These are phyloP conservation scores for Puntigrus tetrazona DNA, from an alignment of 2,113 vertebrate species.

Conservation along the genomic window DNA sequence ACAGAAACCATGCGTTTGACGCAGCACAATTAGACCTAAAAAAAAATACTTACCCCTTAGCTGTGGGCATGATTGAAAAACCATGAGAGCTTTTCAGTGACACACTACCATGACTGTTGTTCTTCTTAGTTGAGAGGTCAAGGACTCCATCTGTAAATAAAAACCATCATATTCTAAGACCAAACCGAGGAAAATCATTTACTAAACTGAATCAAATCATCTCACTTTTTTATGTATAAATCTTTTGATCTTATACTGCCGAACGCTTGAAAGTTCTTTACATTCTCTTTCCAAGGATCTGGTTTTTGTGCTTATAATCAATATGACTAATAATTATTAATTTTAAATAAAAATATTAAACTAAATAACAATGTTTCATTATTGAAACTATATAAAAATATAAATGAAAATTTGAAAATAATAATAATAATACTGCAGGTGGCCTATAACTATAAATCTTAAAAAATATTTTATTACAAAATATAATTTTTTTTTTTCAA, in stretches of 20 bases:
- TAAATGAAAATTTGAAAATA: too few species aligned
- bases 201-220: background rate
- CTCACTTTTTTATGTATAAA: background rate
- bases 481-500: too few species aligned
- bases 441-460: too few species aligned
- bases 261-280: background rate
- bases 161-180: constrained; percentile 20
- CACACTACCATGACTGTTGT: constrained; percentile 79
- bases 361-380: too few species aligned
- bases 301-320: background rate
- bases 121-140: constrained; percentile 97
- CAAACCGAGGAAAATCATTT: background rate
- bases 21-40: background rate
- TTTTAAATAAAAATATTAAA: too few species aligned
- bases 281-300: background rate
- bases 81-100: constrained; percentile 81
- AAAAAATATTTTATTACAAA: too few species aligned
- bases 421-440: too few species aligned
- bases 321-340: too few species aligned
- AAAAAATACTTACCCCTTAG: constrained; percentile 86
- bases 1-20: background rate
- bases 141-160: constrained; percentile 88
- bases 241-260: background rate
- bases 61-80: constrained; percentile 77
- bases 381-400: too few species aligned